Conservation (phyloP, 2,797 vertebrate species). For the Fistularia tabacaria region DNA sequence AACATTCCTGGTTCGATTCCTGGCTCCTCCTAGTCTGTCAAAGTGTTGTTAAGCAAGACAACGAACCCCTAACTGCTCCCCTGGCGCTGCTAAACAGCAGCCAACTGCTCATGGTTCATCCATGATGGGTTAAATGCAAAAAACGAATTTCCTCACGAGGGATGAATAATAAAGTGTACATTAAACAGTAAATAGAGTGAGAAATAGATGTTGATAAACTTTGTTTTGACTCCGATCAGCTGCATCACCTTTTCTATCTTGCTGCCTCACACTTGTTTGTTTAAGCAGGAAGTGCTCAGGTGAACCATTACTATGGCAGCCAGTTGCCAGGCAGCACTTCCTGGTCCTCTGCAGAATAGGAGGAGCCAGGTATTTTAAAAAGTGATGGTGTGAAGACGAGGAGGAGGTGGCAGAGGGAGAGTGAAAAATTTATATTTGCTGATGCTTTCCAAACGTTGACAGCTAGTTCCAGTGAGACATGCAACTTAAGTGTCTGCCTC, state of each 20-base stretch:
- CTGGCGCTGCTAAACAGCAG: too few relatives aligned
- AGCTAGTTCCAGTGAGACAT: not conserved
- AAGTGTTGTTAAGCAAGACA: too few relatives aligned
- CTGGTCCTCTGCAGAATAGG: conserved; percentile 57
- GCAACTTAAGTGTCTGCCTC: conserved; percentile 10
- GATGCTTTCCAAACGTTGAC: conserved; percentile 14
- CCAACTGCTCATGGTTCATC: too few relatives aligned
- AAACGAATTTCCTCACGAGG: too few relatives aligned
- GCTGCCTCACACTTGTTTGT: conserved; percentile 39
- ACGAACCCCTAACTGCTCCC: too few relatives aligned
- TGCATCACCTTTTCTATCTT: conserved; percentile 6
- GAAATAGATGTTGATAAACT: not conserved
- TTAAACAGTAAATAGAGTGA: too few relatives aligned
- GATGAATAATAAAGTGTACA: too few relatives aligned
- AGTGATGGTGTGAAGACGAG: conserved; percentile 58
- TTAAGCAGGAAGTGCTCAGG: conserved; percentile 62
- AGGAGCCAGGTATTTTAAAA: conserved; percentile 69
- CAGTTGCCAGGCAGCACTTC: conserved; percentile 69
- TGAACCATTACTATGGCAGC: conserved; percentile 64
- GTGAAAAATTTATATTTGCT: conserved; percentile 25
- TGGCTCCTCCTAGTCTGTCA: too few relatives aligned
- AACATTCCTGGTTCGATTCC: too few relatives aligned
- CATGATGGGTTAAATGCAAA: too few relatives aligned
- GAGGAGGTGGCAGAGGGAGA: conserved; percentile 10
- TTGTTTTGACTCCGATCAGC: too few relatives aligned